A percentile compares a stretch with the other conserved stretches of the same genome.
Evolutionary conservation across 2,888 invertebrate species (phyloP).

Genomic region (Catocala nupta): DNA sequence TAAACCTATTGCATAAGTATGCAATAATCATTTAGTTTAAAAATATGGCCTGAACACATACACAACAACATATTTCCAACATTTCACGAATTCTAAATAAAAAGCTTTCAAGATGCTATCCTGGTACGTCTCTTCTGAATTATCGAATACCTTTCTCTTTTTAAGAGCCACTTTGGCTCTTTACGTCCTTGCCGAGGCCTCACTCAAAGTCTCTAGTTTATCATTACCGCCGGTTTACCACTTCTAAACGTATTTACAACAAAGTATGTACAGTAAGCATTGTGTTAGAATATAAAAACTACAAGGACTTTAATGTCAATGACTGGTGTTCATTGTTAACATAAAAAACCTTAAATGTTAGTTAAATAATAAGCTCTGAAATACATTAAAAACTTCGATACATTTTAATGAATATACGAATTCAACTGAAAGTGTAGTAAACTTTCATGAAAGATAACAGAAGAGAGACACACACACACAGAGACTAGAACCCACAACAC

Average conservation of each 20-base stretch:
- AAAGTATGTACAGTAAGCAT: too few relatives aligned
- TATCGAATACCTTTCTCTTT: slow-evolving; percentile 45
- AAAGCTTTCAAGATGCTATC: slow-evolving; percentile 47
- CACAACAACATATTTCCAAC: slow-evolving; percentile 24
- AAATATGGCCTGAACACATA: slow-evolving; percentile 15
- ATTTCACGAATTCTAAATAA: slow-evolving; percentile 46
- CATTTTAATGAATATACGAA: slow-evolving; percentile 30
- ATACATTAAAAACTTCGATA: slow-evolving; percentile 1
- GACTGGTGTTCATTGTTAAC: too few relatives aligned
- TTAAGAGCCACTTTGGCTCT: slow-evolving; percentile 35
- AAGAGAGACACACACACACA: too few relatives aligned
- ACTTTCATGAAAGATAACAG: slow-evolving; percentile 11
- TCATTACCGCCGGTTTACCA: slow-evolving; percentile 18
- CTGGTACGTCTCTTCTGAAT: slow-evolving; percentile 35
- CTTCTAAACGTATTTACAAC: background rate
- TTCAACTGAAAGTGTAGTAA: slow-evolving; percentile 22
- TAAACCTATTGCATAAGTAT: too few relatives aligned
- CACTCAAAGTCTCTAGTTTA: slow-evolving; percentile 23
- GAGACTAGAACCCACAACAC: too few relatives aligned
- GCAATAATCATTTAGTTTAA: too few relatives aligned
- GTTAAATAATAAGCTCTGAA: background rate
- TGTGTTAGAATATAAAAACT: too few relatives aligned
- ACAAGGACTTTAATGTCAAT: too few relatives aligned
- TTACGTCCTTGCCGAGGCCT: slow-evolving; percentile 22
- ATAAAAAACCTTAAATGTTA: background rate